Evolutionary conservation across 2,888 invertebrate genomes (phyloP).

Genomic region (Melanostoma mellinum): DNA sequence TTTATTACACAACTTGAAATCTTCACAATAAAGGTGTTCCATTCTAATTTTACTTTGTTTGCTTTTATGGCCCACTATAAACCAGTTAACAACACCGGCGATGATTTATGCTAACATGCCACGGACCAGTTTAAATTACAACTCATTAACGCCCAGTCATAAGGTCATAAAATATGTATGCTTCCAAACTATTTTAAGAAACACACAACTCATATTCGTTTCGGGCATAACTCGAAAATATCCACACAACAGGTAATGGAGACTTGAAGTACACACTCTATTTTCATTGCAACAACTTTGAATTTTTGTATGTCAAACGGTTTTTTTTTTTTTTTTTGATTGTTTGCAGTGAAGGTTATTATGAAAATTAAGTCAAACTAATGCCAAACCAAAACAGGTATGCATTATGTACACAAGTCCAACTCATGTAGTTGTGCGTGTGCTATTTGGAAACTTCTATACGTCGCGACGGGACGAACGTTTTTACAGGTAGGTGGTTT

Average conservation of each 20-base stretch:
- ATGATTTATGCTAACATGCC: conserved; percentile 44
- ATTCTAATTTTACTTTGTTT: too few species aligned
- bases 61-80: conserved; percentile 10
- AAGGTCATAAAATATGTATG: conserved; percentile 55
- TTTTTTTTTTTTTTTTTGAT: conserved; percentile 3
- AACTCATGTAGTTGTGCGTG: conserved; percentile 19
- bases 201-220: conserved; percentile 8
- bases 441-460: conserved; percentile 19
- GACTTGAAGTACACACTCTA: conserved; percentile 42
- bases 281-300: conserved; percentile 15
- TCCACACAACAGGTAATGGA: conserved; percentile 13
- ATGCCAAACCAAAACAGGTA: conserved; percentile 57
- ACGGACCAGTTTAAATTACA: conserved; percentile 35
- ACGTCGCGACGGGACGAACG: not conserved
- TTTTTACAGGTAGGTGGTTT: conserved; percentile 51
- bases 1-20: too few species aligned
- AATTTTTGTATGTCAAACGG: conserved; percentile 26
- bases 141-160: conserved; percentile 55
- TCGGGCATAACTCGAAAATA: conserved; percentile 11
- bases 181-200: conserved; percentile 9
- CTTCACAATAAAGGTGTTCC: too few species aligned
- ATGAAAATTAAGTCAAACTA: conserved; percentile 64
- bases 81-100: conserved; percentile 2
- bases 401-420: conserved; percentile 21
- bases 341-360: conserved; percentile 63